phyloP scores from a whole-genome alignment of 2,113 vertebrate species.

The Cebus imitator region DNA sequence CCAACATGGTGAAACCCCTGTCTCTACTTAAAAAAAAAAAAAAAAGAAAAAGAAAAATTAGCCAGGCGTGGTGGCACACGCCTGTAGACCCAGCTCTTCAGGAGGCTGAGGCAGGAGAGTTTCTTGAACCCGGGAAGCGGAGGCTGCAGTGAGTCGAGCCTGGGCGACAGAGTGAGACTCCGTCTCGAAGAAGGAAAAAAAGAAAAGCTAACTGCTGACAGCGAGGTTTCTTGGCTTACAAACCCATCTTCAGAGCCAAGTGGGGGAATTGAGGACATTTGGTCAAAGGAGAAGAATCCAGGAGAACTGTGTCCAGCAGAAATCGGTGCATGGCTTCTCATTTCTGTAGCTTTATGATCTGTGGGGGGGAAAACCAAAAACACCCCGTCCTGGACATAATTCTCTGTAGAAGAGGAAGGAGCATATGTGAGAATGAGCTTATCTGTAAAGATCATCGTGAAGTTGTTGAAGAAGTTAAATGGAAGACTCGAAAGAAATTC shows the following conservation, averaged over 20 bases:
- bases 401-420: constrained; percentile 87
- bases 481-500: constrained; percentile 93
- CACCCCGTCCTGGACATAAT: constrained; percentile 90
- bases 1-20: too few species aligned
- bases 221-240: constrained; percentile 87
- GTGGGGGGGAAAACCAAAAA: constrained; percentile 83
- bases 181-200: too few species aligned
- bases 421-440: constrained; percentile 87
- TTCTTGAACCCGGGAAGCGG: too few species aligned
- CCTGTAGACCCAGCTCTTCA: too few species aligned
- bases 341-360: constrained; percentile 91
- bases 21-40: too few species aligned
- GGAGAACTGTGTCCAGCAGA: constrained; percentile 83
- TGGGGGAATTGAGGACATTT: constrained; percentile 83
- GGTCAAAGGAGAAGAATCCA: constrained; percentile 65
- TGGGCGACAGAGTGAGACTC: too few species aligned
- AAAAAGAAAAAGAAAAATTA: too few species aligned
- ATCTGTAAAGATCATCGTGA: constrained; percentile 89
- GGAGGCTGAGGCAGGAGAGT: too few species aligned
- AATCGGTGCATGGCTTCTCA: constrained; percentile 85
- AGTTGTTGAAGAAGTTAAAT: constrained; percentile 89
- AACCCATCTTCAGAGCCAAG: constrained; percentile 85
- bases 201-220: constrained; percentile 74
- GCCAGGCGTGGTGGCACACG: too few species aligned
- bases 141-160: too few species aligned